Evolutionary conservation across 2,888 invertebrate species (phyloP), one percentile per base, ranked within the genome.

Genomic region (Cephalotes varians): DNA sequence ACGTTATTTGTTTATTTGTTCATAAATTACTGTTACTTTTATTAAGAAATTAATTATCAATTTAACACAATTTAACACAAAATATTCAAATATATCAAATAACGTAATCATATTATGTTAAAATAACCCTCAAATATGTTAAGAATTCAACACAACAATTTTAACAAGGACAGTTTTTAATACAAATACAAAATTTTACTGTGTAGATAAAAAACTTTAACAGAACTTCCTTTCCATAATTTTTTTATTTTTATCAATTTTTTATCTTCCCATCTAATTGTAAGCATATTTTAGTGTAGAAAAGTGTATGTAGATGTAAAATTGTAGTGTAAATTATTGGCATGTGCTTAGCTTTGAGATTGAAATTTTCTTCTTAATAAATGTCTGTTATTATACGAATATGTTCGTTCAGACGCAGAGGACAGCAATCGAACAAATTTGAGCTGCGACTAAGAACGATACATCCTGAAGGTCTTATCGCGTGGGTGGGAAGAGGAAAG

Each of bases 401-500:
- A 67, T 1, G 9, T 64, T 90, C 73, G 85, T 88, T 74, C 87
- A 94, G 94, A 84, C 92, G 94, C 62, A 91, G 93, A 81, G 94
- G 93, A 82, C 94, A 94, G 69, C 94, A 94, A 65, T 94, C 94
- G 76, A 94, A 94, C 86, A 94, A 94, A 88, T 94, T 94, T 83
- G 94, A 94, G 82, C 87, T 94, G 65, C 91, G 92, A 82, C 83
- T 94, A 85, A 92, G 94, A 72, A 94, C 94, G 15, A 92, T 91
- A 47, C 92, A 94, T 88, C 85, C 93, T 31, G 93, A 93, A 54
- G 94, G 94, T 34, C 90, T 94, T 74, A 93, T 94, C 67, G 94
- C 94, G 1, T 94, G 94, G 94, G 91, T 94, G 77, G 94, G 94
- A 82, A 90, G 93, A 86, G 94, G 94, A 31, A 94, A 94, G 81